phyloP scores from a whole-genome alignment of 1,140 invertebrate genomes.

The Brachionus paranguensis region DNA sequence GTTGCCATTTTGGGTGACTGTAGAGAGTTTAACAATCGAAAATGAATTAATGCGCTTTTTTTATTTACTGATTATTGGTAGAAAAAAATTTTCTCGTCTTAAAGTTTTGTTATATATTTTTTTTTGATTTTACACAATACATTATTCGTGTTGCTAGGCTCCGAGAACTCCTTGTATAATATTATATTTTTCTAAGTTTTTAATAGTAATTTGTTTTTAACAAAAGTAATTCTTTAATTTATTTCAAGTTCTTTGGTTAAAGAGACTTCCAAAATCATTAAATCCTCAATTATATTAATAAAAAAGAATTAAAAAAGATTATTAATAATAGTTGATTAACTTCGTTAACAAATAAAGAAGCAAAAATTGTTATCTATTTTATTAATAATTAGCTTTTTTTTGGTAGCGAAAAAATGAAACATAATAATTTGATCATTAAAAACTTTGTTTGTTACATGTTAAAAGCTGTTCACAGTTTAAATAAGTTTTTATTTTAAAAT shows the following conservation, averaged over 20 bases:
- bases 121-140: conserved; percentile 14
- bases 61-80: conserved; percentile 5
- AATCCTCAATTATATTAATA: too few relatives aligned
- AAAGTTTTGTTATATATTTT: conserved; percentile 10
- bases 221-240: background rate
- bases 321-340: too few relatives aligned
- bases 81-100: background rate
- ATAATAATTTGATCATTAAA: too few relatives aligned
- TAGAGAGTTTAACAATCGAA: background rate
- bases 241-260: background rate
- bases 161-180: conserved; percentile 28
- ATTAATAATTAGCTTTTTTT: background rate
- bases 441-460: too few relatives aligned
- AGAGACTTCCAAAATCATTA: background rate
- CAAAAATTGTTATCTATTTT: too few relatives aligned
- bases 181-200: background rate
- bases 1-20: conserved; percentile 1
- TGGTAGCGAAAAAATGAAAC: too few relatives aligned
- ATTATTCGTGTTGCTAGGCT: conserved; percentile 9
- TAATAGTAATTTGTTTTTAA: background rate
- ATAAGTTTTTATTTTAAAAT: too few relatives aligned
- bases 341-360: too few relatives aligned
- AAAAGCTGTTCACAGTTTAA: too few relatives aligned
- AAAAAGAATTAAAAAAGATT: too few relatives aligned
- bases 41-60: conserved; percentile 20